These are phyloP conservation scores for Lasioglossum calceatum DNA, from an alignment of 2,888 invertebrate genomes.

Conservation along the genomic window DNA sequence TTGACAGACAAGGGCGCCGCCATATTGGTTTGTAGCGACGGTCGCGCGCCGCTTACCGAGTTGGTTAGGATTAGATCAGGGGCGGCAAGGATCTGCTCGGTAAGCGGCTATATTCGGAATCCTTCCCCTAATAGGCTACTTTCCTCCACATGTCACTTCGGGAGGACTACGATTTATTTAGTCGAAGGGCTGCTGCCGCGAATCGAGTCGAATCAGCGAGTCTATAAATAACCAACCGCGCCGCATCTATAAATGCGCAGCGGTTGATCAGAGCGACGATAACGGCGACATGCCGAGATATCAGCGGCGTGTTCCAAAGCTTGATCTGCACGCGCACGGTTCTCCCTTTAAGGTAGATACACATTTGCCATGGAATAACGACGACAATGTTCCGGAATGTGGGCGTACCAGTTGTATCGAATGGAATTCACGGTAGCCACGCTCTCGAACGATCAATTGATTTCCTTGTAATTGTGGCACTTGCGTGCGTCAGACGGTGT, in stretches of 20 bases:
- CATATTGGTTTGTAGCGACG: no score
- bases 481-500: not conserved
- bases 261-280: slow-evolving; percentile 28
- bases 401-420: not conserved
- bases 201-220: slow-evolving; percentile 1
- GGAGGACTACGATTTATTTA: not conserved
- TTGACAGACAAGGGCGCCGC: no score
- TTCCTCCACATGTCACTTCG: not conserved
- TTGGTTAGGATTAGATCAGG: no score
- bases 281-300: slow-evolving; percentile 15
- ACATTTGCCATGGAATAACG: not conserved
- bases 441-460: not conserved
- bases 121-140: no score
- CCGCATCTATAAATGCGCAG: slow-evolving; percentile 16
- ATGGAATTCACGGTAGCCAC: not conserved
- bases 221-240: slow-evolving; percentile 6
- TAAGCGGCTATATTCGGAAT: no score
- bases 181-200: not conserved
- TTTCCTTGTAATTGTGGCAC: not conserved
- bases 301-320: not conserved
- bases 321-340: not conserved
- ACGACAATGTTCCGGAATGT: not conserved
- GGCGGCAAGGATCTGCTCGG: no score
- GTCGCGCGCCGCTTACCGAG: no score
- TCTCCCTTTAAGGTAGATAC: slow-evolving; percentile 3